Conservation (phyloP, 2,797 vertebrate genomes). For the Thamnophis elegans region DNA sequence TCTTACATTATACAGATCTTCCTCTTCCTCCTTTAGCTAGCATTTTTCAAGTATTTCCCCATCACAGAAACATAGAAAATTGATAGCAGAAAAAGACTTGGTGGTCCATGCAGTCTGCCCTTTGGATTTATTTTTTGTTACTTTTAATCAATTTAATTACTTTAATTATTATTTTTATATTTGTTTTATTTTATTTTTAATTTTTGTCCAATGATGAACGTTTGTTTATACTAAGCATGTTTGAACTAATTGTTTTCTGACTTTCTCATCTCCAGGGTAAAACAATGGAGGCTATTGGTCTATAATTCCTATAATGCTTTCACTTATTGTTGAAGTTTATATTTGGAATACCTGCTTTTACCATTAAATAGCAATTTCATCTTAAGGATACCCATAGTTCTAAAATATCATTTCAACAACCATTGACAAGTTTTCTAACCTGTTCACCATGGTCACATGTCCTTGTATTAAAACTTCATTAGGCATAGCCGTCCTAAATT, state of each 20-base stretch:
- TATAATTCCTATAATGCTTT: neutral
- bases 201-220: neutral
- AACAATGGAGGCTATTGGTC: neutral
- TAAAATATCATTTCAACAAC: neutral
- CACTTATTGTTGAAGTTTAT: neutral
- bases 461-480: constrained; percentile 57
- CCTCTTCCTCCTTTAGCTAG: neutral
- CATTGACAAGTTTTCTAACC: constrained; percentile 15
- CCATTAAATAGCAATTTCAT: neutral
- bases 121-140: neutral
- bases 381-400: neutral
- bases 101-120: neutral
- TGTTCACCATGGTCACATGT: constrained; percentile 42
- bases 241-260: neutral
- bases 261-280: neutral
- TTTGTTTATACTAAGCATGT: neutral
- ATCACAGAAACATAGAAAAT: neutral
- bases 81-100: neutral
- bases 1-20: neutral
- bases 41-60: neutral
- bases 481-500: constrained; percentile 57
- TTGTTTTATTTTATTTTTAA: neutral
- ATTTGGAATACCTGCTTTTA: neutral
- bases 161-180: neutral
- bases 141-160: neutral